Conservation (phyloP, 1,140 invertebrate species). For the Drosophila kanapiae region DNA sequence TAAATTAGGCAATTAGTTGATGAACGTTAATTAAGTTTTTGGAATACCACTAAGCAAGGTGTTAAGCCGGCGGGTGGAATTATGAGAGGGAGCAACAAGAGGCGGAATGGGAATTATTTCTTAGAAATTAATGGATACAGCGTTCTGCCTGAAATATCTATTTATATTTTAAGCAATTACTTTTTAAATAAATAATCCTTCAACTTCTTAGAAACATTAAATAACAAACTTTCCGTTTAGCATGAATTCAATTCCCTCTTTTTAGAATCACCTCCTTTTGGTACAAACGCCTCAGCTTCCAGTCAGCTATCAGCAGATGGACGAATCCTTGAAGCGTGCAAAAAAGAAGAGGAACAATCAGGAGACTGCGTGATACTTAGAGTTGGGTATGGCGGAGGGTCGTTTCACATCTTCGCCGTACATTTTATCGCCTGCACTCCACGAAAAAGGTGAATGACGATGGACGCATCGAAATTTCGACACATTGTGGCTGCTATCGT, state of each 20-base stretch:
- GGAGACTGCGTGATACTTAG: conserved; percentile 5
- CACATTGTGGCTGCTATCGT: conserved; percentile 48
- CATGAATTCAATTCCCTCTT: background rate
- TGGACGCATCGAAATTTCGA: conserved; percentile 58
- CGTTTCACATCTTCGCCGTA: conserved; percentile 10
- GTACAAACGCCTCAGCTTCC: conserved; percentile 1
- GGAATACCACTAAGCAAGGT: conserved; percentile 25
- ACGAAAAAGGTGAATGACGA: conserved; percentile 38
- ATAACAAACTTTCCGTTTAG: background rate
- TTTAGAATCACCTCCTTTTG: background rate
- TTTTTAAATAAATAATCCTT: background rate
- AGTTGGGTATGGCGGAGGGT: background rate
- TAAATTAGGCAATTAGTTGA: conserved; percentile 80
- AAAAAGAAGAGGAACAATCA: conserved; percentile 8
- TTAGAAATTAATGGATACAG: too few relatives aligned
- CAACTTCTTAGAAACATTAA: background rate
- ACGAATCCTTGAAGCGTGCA: conserved; percentile 35
- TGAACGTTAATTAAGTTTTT: conserved; percentile 69
- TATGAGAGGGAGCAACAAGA: background rate
- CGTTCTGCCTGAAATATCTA: background rate
- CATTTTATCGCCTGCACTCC: conserved; percentile 43
- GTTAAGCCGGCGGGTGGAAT: background rate
- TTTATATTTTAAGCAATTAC: background rate
- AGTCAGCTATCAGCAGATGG: conserved; percentile 41
- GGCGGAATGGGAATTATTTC: background rate